phyloP scores from a whole-genome alignment of 2,113 vertebrate genomes.

The Macroglossus sobrinus region DNA sequence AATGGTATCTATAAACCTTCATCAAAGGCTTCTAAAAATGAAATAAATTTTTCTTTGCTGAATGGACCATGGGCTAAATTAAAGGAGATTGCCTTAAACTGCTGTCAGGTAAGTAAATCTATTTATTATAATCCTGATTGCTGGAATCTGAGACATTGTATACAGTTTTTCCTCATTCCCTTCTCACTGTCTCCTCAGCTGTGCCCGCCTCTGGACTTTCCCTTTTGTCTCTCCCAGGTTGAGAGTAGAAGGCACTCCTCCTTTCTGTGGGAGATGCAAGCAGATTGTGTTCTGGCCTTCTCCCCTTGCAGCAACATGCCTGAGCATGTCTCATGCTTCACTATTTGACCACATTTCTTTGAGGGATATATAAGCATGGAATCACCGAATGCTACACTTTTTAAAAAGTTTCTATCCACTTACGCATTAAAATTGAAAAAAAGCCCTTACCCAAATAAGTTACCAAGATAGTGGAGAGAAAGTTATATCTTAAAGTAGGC shows the following conservation, averaged over 20 bases:
- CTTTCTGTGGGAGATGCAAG: not conserved
- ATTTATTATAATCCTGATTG: not conserved
- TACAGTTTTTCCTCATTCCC: not conserved
- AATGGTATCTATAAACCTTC: constrained; percentile 10
- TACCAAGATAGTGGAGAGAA: not conserved
- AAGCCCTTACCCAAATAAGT: not conserved
- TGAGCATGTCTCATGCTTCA: not conserved
- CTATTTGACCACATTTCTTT: not conserved
- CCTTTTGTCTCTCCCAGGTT: not conserved
- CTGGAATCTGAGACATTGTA: not conserved
- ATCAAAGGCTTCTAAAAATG: not conserved
- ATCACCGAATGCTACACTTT: not conserved
- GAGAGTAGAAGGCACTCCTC: not conserved
- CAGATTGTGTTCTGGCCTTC: not conserved
- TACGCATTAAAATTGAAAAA: not conserved
- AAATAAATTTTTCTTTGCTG: constrained; percentile 14
- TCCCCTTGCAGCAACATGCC: not conserved
- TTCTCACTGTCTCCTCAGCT: not conserved
- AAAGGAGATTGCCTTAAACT: not conserved
- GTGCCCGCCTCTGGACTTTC: not conserved
- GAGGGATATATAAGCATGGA: not conserved
- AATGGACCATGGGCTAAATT: constrained; percentile 19
- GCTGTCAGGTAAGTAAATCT: constrained; percentile 25
- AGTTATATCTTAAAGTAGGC: not conserved
- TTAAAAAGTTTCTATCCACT: not conserved